Percentiles rank a stretch among this genome's conserved stretches.
phyloP scores from a whole-genome alignment of 2,113 vertebrate genomes.

The Nothobranchius kuhntae region DNA sequence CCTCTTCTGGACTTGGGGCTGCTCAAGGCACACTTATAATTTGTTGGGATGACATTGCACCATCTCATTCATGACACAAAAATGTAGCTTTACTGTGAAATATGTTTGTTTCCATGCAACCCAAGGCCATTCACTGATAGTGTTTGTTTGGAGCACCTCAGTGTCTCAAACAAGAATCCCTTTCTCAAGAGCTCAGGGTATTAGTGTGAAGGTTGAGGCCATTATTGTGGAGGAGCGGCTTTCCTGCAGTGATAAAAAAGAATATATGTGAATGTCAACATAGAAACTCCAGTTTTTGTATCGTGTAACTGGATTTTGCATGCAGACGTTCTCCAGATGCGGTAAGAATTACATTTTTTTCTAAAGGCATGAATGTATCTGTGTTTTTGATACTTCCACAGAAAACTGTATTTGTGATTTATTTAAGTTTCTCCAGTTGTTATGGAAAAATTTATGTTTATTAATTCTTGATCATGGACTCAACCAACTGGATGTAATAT shows the following conservation, averaged over 20 bases:
- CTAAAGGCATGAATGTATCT: too few species aligned
- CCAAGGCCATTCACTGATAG: slow-evolving; percentile 7
- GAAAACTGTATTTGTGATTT: too few species aligned
- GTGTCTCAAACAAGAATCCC: neutral
- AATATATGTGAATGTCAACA: neutral
- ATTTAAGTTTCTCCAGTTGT: too few species aligned
- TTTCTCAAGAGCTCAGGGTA: neutral
- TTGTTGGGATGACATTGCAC: slow-evolving; percentile 55
- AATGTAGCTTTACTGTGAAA: slow-evolving; percentile 39
- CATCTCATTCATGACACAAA: slow-evolving; percentile 39
- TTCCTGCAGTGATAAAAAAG: slow-evolving; percentile 13
- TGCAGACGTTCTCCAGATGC: neutral
- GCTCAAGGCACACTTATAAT: slow-evolving; percentile 52
- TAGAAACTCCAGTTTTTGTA: neutral
- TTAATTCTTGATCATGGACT: too few species aligned
- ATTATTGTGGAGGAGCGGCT: slow-evolving; percentile 1
- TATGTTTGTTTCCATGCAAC: slow-evolving; percentile 37
- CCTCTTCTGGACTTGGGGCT: slow-evolving; percentile 34
- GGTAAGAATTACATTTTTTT: too few species aligned
- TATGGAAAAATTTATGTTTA: too few species aligned
- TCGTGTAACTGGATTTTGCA: neutral
- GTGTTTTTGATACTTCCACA: too few species aligned
- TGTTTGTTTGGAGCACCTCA: neutral
- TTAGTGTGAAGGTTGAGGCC: neutral
- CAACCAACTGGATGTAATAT: too few species aligned